These are phyloP conservation scores for Xylocampa areola DNA, from an alignment of 2,888 invertebrate genomes.

Conservation along the genomic window DNA sequence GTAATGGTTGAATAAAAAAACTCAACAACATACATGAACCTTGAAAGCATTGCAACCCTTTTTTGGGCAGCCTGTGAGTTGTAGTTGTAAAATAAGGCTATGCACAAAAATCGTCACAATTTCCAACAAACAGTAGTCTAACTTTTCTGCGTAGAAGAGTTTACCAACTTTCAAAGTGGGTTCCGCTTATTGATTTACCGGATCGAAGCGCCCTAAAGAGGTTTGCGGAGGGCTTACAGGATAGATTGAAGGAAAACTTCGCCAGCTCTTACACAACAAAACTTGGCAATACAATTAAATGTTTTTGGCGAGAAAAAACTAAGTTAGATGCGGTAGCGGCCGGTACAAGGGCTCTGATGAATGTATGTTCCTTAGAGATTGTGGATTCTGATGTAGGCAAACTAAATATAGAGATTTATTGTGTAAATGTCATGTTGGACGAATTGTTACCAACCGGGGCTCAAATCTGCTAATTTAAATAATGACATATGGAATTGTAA, in stretches of 20 bases:
- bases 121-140: constrained; percentile 26
- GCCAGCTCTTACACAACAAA: constrained; percentile 48
- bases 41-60: no score
- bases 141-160: constrained; percentile 67
- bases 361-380: constrained; percentile 7
- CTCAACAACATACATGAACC: no score
- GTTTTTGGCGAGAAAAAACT: constrained; percentile 52
- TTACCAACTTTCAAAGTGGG: constrained; percentile 72
- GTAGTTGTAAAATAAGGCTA: background rate
- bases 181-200: constrained; percentile 78
- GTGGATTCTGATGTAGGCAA: no score
- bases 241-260: constrained; percentile 65
- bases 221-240: constrained; percentile 65
- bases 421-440: no score
- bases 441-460: no score
- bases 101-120: constrained; percentile 16
- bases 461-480: no score
- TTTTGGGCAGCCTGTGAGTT: no score
- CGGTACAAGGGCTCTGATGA: constrained; percentile 11
- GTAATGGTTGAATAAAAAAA: no score
- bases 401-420: no score
- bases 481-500: no score
- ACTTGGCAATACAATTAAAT: constrained; percentile 62
- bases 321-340: constrained; percentile 17
- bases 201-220: constrained; percentile 71